Percentiles rank a stretch among this genome's conserved stretches.
phyloP scores from a whole-genome alignment of 1,140 invertebrate species.

The Penaeus chinensis region DNA sequence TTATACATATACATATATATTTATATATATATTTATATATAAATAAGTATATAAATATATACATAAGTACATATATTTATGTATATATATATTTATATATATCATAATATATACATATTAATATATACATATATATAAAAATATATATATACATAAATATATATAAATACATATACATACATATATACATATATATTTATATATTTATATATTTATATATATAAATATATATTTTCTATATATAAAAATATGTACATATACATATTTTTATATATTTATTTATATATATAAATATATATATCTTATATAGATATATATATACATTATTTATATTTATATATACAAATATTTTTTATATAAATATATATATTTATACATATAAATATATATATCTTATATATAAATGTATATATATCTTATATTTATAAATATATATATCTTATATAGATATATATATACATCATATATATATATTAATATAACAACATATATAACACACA shows the following conservation, averaged over 20 bases:
- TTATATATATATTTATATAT: neutral
- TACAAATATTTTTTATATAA: too few relatives aligned
- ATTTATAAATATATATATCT: neutral
- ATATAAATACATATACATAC: neutral
- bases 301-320: constrained; percentile 3
- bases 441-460: too few relatives aligned
- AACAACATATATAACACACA: neutral
- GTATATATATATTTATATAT: constrained; percentile 7
- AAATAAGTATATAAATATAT: too few relatives aligned
- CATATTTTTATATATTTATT: neutral
- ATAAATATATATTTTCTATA: too few relatives aligned
- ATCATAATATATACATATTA: neutral
- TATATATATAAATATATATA: constrained; percentile 10
- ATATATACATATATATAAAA: neutral
- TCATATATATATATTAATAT: neutral
- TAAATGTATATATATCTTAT: constrained; percentile 2
- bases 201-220: neutral
- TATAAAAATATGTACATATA: too few relatives aligned
- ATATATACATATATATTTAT: constrained; percentile 8
- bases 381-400: too few relatives aligned
- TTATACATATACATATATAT: neutral
- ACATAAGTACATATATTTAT: neutral
- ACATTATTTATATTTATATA: neutral
- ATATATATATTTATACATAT: neutral
- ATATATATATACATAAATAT: neutral